These are phyloP conservation scores for Poecile atricapillus DNA, from an alignment of 2,113 vertebrate genomes.

Conservation along the genomic window DNA sequence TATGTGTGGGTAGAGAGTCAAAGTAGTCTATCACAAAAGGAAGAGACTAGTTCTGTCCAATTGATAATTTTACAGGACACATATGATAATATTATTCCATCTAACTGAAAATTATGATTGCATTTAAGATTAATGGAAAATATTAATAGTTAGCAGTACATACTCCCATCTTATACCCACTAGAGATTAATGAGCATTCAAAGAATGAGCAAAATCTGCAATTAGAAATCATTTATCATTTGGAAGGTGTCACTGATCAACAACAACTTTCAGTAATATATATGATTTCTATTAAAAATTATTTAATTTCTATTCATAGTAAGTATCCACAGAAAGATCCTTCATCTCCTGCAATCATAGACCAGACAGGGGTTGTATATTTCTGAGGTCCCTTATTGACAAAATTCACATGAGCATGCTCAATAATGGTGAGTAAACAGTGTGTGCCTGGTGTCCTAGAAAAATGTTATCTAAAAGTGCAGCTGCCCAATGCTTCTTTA, in stretches of 20 bases:
- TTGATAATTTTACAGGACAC: not conserved
- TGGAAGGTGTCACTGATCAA: not conserved
- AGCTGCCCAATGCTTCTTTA: not conserved
- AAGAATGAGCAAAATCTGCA: not conserved
- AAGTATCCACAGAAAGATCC: not conserved
- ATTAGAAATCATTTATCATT: not conserved
- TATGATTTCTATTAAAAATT: not conserved
- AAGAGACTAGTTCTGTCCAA: not conserved
- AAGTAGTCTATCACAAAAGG: not conserved
- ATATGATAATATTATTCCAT: not conserved
- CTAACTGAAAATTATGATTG: not conserved
- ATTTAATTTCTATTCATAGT: not conserved
- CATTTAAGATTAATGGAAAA: not conserved
- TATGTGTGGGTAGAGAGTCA: not conserved
- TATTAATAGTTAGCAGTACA: not conserved
- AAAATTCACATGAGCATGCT: not conserved
- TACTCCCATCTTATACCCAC: not conserved
- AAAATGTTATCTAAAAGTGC: not conserved
- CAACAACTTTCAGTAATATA: not conserved
- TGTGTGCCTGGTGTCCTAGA: not conserved
- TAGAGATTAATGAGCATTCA: slow-evolving; percentile 2
- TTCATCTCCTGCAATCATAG: not conserved
- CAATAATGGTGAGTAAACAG: not conserved
- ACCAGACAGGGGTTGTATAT: no score
- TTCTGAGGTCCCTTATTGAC: not conserved